Evolutionary conservation across 2,113 vertebrate species (phyloP), one percentile per base, ranked within the genome.

Genomic region (Mustela nigripes): DNA sequence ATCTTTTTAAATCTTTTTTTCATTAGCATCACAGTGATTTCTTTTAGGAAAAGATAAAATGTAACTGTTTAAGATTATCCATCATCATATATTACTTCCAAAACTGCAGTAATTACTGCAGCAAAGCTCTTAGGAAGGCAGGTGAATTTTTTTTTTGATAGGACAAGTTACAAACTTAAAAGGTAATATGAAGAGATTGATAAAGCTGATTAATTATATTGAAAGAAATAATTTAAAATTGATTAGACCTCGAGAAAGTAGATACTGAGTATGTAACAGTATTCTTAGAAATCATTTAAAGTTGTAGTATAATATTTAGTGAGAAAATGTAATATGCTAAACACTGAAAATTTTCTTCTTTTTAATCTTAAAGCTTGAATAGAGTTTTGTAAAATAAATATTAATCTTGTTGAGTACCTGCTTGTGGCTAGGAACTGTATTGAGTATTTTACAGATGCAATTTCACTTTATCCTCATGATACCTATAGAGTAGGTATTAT

Each of bases 311-410:
- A 76, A 28, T 87, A 84, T 67, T 95, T 56, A 18, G 62, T 87
- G 12, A 48, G 10, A 82, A 80, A 92, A 87, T 78, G 10, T 90
- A 76, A 78, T 21, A 79, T 65, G 39, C n/a, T 89, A 90, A 92
- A 84, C 19, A 63, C 24, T 71, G 45, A 96, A 88, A 78, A 53
- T 94, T 93, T 7, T 28, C 63, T 94, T 85, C 71, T 88, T 74
- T 74, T 92, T 95, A 50, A 60, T 96, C 83, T 71, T 88, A 87
- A 97, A 85, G 1, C 6, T 92, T 91, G 24, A 18, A 48, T 78
- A 63, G 19, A 60, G 63, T 94, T 92, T 96, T 97, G 65, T 89
- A 91, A 88, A 91, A 58, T 93, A 83, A 95, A 60, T 93, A 31
- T 53, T 93, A 76, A 28, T 76, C 16, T 62, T 60, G 81, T 16